phyloP scores from a whole-genome alignment of 2,797 vertebrate genomes.

The Simalia tracyae region DNA sequence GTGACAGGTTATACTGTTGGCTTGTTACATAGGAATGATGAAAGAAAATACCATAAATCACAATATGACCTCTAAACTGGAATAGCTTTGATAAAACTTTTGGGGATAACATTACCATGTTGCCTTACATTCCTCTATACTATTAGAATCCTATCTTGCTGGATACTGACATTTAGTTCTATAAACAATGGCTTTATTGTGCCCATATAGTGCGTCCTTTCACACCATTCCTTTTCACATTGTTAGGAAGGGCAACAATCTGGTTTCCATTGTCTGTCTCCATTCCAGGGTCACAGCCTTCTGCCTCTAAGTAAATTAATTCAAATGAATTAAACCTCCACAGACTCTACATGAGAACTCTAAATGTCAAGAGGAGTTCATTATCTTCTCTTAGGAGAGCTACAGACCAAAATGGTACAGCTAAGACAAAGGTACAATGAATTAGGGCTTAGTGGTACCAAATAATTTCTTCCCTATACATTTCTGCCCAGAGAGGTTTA shows the following conservation, averaged over 20 bases:
- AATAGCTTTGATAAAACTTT: background rate
- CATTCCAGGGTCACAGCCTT: background rate
- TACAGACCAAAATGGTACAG: background rate
- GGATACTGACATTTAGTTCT: background rate
- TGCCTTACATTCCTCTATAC: background rate
- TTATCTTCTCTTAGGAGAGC: background rate
- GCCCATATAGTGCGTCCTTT: background rate
- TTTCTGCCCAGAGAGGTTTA: background rate
- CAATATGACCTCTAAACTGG: background rate
- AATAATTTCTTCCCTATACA: background rate
- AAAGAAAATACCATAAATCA: background rate
- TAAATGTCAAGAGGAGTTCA: background rate
- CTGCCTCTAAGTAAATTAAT: background rate
- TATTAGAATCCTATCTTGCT: background rate
- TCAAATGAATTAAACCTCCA: background rate
- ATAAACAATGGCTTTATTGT: background rate
- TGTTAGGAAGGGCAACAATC: background rate
- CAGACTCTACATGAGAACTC: background rate
- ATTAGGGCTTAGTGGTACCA: background rate
- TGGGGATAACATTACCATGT: background rate
- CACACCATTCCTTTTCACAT: background rate
- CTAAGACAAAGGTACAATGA: background rate
- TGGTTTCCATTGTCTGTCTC: slow-evolving; percentile 9
- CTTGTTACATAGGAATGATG: background rate
- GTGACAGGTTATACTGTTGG: background rate